phyloP scores from a whole-genome alignment of 1,140 invertebrate genomes.

The Meteorus sp. region DNA sequence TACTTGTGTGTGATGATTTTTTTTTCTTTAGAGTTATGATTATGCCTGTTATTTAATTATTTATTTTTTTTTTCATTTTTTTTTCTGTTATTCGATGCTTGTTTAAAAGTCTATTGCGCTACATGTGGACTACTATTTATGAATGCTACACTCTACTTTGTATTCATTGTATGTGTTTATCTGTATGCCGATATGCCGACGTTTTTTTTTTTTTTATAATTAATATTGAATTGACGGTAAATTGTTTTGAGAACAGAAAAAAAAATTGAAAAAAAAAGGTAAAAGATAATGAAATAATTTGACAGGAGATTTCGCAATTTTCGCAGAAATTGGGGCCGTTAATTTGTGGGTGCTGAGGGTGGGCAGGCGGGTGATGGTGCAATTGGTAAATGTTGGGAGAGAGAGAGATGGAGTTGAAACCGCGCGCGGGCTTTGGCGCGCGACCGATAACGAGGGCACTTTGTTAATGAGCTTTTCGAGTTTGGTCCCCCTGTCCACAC shows the following conservation, averaged over 20 bases:
- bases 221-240: slow-evolving; percentile 17
- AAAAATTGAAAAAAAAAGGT: slow-evolving; percentile 1
- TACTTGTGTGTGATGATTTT: slow-evolving; percentile 8
- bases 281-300: slow-evolving; percentile 1
- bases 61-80: slow-evolving; percentile 36
- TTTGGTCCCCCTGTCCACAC: slow-evolving; percentile 10
- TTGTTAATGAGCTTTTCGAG: slow-evolving; percentile 21
- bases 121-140: slow-evolving; percentile 53
- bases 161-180: slow-evolving; percentile 35
- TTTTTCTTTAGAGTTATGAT: slow-evolving; percentile 10
- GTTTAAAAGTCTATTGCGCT: slow-evolving; percentile 54
- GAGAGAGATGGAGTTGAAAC: not conserved
- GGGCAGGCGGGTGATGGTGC: not conserved
- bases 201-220: slow-evolving; percentile 31
- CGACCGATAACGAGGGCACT: slow-evolving; percentile 18
- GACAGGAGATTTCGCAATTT: too few relatives aligned
- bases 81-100: slow-evolving; percentile 31
- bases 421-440: slow-evolving; percentile 1
- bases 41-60: slow-evolving; percentile 30
- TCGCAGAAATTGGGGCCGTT: not conserved
- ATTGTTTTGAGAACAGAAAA: not conserved
- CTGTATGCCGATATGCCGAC: slow-evolving; percentile 30
- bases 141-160: slow-evolving; percentile 55
- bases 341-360: not conserved
- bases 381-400: not conserved